Conservation (phyloP, 2,113 vertebrate species). For the Octodon degus region DNA sequence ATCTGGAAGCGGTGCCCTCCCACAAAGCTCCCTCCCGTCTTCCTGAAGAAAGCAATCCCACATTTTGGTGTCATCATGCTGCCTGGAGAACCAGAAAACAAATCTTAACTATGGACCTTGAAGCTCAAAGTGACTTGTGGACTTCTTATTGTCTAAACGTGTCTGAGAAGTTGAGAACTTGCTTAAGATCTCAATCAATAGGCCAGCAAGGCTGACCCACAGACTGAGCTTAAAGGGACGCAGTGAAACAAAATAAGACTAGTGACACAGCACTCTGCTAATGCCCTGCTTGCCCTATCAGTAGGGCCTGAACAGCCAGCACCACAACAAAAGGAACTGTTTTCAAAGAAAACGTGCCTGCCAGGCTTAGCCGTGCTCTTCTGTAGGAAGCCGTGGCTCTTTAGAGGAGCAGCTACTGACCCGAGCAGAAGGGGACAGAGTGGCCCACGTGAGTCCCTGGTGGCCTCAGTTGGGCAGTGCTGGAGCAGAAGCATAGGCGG, state of each 20-base stretch:
- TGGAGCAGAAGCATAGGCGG: background rate
- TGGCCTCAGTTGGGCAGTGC: background rate
- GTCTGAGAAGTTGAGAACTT: background rate
- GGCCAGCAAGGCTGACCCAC: background rate
- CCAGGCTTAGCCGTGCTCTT: background rate
- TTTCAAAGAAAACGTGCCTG: background rate
- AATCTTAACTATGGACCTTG: background rate
- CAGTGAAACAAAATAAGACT: constrained; percentile 29
- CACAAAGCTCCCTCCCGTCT: background rate
- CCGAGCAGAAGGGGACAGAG: background rate
- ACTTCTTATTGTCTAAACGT: background rate
- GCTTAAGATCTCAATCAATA: background rate
- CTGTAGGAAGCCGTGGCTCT: background rate
- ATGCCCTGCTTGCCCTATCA: background rate
- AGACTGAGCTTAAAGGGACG: background rate
- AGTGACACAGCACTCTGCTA: background rate
- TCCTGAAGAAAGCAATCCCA: background rate
- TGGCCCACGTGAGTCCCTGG: no score
- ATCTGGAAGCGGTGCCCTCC: background rate
- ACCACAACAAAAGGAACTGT: background rate
- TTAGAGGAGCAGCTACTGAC: background rate
- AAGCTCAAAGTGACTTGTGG: background rate
- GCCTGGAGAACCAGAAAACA: background rate
- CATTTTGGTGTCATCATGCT: background rate
- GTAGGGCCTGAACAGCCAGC: background rate